Conservation (phyloP, 1,140 invertebrate genomes). For the Manduca sexta region DNA sequence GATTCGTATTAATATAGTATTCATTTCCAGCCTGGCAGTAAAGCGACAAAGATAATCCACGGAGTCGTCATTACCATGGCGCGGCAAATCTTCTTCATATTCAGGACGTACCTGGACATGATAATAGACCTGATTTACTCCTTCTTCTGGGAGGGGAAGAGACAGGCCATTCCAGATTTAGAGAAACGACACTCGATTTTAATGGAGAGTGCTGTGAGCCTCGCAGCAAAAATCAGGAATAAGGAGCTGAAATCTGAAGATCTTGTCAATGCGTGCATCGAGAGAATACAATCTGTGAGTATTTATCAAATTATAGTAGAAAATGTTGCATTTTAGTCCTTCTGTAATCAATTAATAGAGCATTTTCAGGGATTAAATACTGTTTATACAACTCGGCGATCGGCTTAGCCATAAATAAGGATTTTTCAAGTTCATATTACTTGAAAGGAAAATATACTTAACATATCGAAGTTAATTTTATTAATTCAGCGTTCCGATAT, state of each 20-base stretch:
- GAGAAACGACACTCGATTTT: conserved; percentile 75
- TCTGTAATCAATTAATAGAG: no score
- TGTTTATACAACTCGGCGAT: no score
- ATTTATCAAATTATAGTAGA: neutral
- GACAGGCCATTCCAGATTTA: conserved; percentile 71
- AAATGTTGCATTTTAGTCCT: no score
- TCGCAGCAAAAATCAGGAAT: conserved; percentile 80
- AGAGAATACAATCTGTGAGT: conserved; percentile 83
- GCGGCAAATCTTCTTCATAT: conserved; percentile 35
- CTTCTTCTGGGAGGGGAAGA: conserved; percentile 74
- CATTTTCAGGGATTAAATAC: no score
- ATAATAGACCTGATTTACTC: conserved; percentile 50
- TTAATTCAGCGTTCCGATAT: no score
- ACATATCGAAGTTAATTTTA: no score
- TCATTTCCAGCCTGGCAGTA: conserved; percentile 31
- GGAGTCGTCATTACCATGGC: conserved; percentile 43
- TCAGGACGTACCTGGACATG: conserved; percentile 42
- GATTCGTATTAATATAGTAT: neutral
- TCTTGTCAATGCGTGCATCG: conserved; percentile 83
- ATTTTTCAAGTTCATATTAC: no score
- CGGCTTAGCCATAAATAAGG: no score
- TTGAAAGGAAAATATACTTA: no score
- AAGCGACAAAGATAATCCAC: conserved; percentile 46
- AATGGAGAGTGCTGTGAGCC: conserved; percentile 76
- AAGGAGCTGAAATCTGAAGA: conserved; percentile 78